These are phyloP conservation scores for Pluvialis apricaria DNA, from an alignment of 2,113 vertebrate species.

Conservation along the genomic window DNA sequence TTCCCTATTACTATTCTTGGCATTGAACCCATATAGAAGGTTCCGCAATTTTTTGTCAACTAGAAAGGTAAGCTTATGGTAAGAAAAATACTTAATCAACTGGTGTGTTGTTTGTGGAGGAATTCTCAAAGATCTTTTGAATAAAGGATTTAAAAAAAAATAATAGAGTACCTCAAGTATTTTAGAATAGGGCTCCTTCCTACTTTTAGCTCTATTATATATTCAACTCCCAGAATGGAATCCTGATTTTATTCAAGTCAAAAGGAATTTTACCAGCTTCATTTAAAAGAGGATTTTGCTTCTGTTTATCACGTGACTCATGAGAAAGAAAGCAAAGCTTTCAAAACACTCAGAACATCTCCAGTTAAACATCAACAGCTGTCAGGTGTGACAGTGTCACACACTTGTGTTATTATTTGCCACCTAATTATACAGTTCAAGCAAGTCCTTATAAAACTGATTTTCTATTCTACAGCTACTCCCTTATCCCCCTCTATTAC, in stretches of 20 bases:
- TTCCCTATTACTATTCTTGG: constrained; percentile 56
- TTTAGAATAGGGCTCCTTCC: not conserved
- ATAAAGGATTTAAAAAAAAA: not conserved
- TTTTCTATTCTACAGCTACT: not conserved
- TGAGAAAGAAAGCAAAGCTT: not conserved
- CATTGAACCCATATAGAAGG: not conserved
- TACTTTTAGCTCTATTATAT: not conserved
- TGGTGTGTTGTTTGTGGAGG: not conserved
- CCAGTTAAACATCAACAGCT: not conserved
- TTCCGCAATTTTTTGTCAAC: not conserved
- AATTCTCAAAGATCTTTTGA: not conserved
- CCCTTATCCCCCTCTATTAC: not conserved
- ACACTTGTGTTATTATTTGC: not conserved
- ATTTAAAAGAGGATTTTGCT: not conserved
- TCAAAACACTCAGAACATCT: not conserved
- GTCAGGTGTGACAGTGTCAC: not conserved
- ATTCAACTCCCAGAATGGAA: not conserved
- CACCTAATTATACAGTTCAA: not conserved
- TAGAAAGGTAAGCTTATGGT: not conserved
- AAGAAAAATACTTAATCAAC: not conserved
- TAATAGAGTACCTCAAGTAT: not conserved
- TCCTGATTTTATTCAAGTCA: not conserved
- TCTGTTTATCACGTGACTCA: not conserved
- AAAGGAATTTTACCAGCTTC: not conserved
- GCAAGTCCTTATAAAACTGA: not conserved